Evolutionary conservation across 2,113 vertebrate species (phyloP), one percentile per base, ranked within the genome.

Genomic region (Dolichotis patagonum): DNA sequence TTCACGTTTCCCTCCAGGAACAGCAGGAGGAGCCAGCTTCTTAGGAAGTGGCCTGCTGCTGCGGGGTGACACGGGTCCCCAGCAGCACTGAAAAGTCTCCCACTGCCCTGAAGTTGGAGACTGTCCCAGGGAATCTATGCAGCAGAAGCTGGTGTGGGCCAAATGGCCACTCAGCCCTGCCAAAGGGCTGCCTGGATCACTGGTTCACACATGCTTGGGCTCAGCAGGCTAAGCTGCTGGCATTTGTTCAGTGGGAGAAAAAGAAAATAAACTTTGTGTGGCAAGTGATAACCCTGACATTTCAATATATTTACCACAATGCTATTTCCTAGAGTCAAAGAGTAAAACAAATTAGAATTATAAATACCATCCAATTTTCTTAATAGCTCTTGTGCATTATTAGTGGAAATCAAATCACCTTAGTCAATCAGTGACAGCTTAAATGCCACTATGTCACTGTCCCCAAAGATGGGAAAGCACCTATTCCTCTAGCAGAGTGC

Each of bases 281-380:
- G 95, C 97, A 95, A 97, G 98, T 88, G 96, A 98, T 96, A 97
- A 91, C 85, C 77, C 84, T 97, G 97, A 97, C 96, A 97, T 98
- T 97, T 98, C 97, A 95, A 97, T 96, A 60, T 98, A 97, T 98
- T 98, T 98, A 97, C 97, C 71, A 97, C 95, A 71, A 97, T 96
- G 95, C 89, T 95, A 14, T 97, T 97, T 98, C 96, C 96, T 96
- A 78, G 96, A 95, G 43, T 97, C 91, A 43, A 84, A 86, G 88
- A 49, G 16, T 96, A 97, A 98, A 98, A 98, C 87, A 98, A 98
- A 98, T 95, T 96, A 98, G 95, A 98, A 98, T 93, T 94, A 98
- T 95, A 95, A 98, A 97, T 92, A 96, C 63, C 84, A 92, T 97
- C 93, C 84, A 97, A 94, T 96, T 98, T 90, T 92, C 90, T 95